These are phyloP conservation scores for Phalacrocorax pelagicus DNA, from an alignment of 2,113 vertebrate genomes.

Conservation along the genomic window DNA sequence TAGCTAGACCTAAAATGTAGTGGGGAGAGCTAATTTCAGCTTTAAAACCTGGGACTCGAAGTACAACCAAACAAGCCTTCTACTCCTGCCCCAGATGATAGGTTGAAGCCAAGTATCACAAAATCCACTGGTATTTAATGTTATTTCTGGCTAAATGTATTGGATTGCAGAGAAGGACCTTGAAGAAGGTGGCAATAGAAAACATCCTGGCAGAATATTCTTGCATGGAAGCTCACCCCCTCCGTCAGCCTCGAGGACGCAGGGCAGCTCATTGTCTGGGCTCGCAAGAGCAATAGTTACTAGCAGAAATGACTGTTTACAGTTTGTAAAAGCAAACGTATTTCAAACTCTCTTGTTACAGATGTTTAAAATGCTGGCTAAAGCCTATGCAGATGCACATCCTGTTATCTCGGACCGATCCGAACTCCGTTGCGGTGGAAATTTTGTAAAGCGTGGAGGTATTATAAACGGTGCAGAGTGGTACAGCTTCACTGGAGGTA, in stretches of 20 bases:
- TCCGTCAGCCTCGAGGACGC: fast-evolving
- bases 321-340: background rate
- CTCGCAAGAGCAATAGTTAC: background rate
- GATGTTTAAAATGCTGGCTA: slow-evolving; percentile 90
- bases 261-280: background rate
- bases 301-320: background rate
- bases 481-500: slow-evolving; percentile 98
- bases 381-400: slow-evolving; percentile 88
- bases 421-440: slow-evolving; percentile 88
- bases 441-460: slow-evolving; percentile 83
- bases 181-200: background rate
- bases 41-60: background rate
- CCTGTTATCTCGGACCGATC: slow-evolving; percentile 88
- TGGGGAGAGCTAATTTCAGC: background rate
- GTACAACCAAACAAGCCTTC: background rate
- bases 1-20: background rate
- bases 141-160: background rate
- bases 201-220: background rate
- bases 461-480: slow-evolving; percentile 95
- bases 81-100: background rate
- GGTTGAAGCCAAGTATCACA: background rate
- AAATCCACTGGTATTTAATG: background rate
- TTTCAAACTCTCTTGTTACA: slow-evolving; percentile 31
- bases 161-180: background rate
- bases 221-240: background rate